These are phyloP conservation scores for Chrysolina americana DNA, from an alignment of 2,888 invertebrate genomes.

Conservation along the genomic window DNA sequence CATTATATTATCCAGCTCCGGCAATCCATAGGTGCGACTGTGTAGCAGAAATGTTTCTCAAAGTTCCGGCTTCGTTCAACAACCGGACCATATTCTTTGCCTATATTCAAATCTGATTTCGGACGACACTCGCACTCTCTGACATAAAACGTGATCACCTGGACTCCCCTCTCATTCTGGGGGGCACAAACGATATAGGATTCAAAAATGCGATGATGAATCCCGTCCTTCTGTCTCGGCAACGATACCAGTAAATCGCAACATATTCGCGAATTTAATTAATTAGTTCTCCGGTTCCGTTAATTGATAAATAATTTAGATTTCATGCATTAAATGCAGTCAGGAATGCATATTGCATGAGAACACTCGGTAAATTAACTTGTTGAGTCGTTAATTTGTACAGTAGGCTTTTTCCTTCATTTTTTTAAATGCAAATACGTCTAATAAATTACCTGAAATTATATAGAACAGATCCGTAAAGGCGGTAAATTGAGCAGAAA, in stretches of 20 bases:
- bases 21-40: too few species aligned
- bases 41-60: too few species aligned
- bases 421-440: slow-evolving; percentile 39
- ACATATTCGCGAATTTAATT: background rate
- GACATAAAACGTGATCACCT: too few species aligned
- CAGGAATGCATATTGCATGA: slow-evolving; percentile 34
- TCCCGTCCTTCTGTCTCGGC: too few species aligned
- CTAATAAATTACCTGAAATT: slow-evolving; percentile 40
- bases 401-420: slow-evolving; percentile 32
- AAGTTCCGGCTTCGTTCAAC: too few species aligned
- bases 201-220: too few species aligned
- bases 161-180: too few species aligned
- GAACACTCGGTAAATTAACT: slow-evolving; percentile 34
- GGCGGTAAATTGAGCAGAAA: slow-evolving; percentile 39
- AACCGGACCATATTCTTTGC: too few species aligned
- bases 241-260: background rate
- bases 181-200: too few species aligned
- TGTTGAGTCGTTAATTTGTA: slow-evolving; percentile 39
- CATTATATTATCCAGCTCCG: too few species aligned
- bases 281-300: slow-evolving; percentile 19
- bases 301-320: slow-evolving; percentile 27
- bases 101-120: too few species aligned
- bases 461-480: slow-evolving; percentile 38
- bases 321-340: slow-evolving; percentile 12
- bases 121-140: too few species aligned